Evolutionary conservation across 2,888 invertebrate genomes (phyloP), one percentile per base, ranked within the genome.

Genomic region (Phortica magna): DNA sequence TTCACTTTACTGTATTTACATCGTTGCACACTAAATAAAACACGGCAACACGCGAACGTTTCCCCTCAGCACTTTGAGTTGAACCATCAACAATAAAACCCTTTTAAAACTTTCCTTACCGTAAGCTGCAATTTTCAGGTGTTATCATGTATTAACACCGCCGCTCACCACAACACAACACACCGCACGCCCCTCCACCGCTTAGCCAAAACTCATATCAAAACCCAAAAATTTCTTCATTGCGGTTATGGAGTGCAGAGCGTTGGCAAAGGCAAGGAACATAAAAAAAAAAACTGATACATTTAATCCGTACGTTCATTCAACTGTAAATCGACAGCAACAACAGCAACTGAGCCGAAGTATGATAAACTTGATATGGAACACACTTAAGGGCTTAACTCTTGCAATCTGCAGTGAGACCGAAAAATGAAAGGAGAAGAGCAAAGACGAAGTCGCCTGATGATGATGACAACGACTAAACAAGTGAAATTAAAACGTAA

Each of bases 331-430:
- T 71, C 77, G 74, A 19, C 78, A 75, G 73, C 76, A 78, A 75
- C 81, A 77, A 79, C 79, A 75, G 42, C 55, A 67, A 53, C 74
- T 53, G 41, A 19, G 22, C n/a, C 53, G 59, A 79, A 41, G 75
- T 65, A 82, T 82, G 88, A 85, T 85, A 85, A 88, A 85, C 85
- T 88, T 85, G 85, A 85, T 85, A 88, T 87, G 87, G 78, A 82
- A 87, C 88, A 88, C 88, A 87, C 84, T 88, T 87, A 87, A 86
- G 88, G 86, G 88, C 85, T 88, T 88, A 88, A 87, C 88, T 85
- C 76, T 84, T 85, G 80, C 85, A 86, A 86, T 88, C 86, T 88
- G 81, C 88, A 84, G 81, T 81, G 77, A 82, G 83, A 79, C 84
- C 81, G 83, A 86, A 84, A 55, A 71, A 71, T 85, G 88, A 87